Evolutionary conservation across 2,113 vertebrate genomes (phyloP).

Genomic region (Cynoglossus semilaevis): DNA sequence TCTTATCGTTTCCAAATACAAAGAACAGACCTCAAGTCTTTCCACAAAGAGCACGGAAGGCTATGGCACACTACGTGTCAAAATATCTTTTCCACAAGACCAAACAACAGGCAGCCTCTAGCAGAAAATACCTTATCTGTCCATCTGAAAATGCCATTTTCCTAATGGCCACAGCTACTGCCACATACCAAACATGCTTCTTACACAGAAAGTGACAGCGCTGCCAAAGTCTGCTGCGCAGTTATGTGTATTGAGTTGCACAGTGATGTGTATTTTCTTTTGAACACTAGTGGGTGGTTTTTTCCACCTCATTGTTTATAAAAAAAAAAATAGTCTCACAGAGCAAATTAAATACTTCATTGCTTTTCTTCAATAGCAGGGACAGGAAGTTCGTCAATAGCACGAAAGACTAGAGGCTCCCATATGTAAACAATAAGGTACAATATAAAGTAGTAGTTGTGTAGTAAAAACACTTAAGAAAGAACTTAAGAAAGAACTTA

Average conservation of each 20-base stretch:
- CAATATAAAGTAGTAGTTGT: too few relatives aligned
- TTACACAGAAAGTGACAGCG: conserved; percentile 1
- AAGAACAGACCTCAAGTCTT: conserved; percentile 33
- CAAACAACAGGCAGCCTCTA: conserved; percentile 13
- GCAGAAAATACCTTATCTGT: conserved; percentile 41
- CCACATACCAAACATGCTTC: conserved; percentile 39
- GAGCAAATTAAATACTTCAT: neutral
- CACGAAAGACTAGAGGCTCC: neutral
- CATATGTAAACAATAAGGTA: too few relatives aligned
- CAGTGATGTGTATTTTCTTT: neutral
- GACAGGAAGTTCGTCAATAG: neutral
- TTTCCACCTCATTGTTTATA: conserved; percentile 2
- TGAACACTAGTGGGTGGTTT: neutral
- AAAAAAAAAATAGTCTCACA: neutral
- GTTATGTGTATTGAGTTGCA: conserved; percentile 2
- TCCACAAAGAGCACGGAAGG: conserved; percentile 21
- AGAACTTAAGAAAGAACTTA: too few relatives aligned
- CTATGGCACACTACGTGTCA: conserved; percentile 30
- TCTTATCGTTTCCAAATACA: conserved; percentile 14
- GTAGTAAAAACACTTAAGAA: neutral
- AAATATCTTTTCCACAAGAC: conserved; percentile 55
- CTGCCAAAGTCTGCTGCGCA: neutral
- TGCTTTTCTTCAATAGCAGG: neutral
- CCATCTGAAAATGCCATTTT: conserved; percentile 57
- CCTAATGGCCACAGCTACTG: conserved; percentile 30